Base-by-base conservation (phyloP, 1,140 invertebrate genomes). In the Brachionus plicatilis region DNA sequence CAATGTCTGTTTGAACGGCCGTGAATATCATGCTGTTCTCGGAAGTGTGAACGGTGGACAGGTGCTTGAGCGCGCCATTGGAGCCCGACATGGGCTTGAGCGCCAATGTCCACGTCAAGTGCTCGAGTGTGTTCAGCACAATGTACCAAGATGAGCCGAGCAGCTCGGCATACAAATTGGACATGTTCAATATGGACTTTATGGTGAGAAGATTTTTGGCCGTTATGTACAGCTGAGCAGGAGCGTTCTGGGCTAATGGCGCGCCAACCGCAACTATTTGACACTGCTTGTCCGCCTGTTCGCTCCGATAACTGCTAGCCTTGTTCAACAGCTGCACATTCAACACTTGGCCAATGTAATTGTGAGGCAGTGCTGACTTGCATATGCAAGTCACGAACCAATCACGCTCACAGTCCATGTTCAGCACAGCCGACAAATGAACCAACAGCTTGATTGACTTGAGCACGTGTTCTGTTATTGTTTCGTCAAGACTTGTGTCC, bases 41-140 rank as follows among this genome's bases (percentile, higher is more conserved):
- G 4, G 33, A 37, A 37, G 50, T 41, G 60, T 65, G 79, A 65
- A 33, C 56, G 37, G 79, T 65, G 2, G 29, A 37, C 3, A 65
- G 20, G 45, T 82, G 79, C 33, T 82, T 82, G 11, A 82, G 53
- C 3, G 33, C 37, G 33, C 79, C 8, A 98, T 91, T 68, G 20
- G 85, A 95, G 12, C 95, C 95, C 1, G 94, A 94, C 0, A 95
- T 95, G 2, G 95, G 90, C 85, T 98, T 98, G 56, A 99, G 88
- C 0, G 96, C 96, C n/a, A 99, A 90, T 87, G 98, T 98, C 96
- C 96, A 99, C 0, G 96, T 95, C 85, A 99, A 91, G 90, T 98
- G 96, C 91, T 97, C 89, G 7, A 90, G 33, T 8, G 83, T 84
- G 8, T 66, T 84, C 1, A 84, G 56, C 11, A 84, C 14, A 9